Evolutionary conservation across 2,113 vertebrate genomes (phyloP), one percentile per base, ranked within the genome.

Genomic region (Peucedramus taeniatus): DNA sequence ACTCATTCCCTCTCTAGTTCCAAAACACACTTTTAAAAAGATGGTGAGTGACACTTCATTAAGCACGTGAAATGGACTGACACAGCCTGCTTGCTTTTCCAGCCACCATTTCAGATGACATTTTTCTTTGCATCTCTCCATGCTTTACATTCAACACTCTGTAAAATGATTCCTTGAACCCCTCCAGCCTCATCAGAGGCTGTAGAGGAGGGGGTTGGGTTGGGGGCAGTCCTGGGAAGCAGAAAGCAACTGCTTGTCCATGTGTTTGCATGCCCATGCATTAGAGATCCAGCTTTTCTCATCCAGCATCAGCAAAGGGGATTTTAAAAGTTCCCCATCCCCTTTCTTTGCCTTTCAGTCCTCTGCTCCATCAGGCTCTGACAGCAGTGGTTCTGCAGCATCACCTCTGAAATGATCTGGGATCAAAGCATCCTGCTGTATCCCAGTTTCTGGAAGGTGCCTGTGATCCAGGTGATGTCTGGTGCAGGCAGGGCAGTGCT

Each of bases 1-100:
- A 93, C 42, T 82, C 80, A 81, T 89, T 93, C 56, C 72, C 40
- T 81, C 49, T 77, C 65, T 64, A 53, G 83, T 51, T 92, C 88
- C 51, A 88, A 81, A 92, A 66, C 68, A 81, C 28, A 59, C 51
- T 95, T 90, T 63, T 66, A 15, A 83, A 86, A 57, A 83, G 82
- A 84, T 65, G 71, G 90, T 42, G 82, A 96, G 71, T 54, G 88
- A 90, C 90, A 94, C 65, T 81, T 84, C 92, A 95, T 95, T 96
- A 96, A 72, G 76, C 80, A 66, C 11, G 0, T 86, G 80, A 92
- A 93, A 94, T 60, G 79, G 88, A 69, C 85, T 92, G 88, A 81
- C 86, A 81, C 42, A 92, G 79, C 56, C 87, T 21, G 71, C 54
- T 70, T 59, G 75, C 72, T 93, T 86, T 65, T 26, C 53, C 75